Conservation (phyloP, 2,888 invertebrate species). For the Boloria selene region DNA sequence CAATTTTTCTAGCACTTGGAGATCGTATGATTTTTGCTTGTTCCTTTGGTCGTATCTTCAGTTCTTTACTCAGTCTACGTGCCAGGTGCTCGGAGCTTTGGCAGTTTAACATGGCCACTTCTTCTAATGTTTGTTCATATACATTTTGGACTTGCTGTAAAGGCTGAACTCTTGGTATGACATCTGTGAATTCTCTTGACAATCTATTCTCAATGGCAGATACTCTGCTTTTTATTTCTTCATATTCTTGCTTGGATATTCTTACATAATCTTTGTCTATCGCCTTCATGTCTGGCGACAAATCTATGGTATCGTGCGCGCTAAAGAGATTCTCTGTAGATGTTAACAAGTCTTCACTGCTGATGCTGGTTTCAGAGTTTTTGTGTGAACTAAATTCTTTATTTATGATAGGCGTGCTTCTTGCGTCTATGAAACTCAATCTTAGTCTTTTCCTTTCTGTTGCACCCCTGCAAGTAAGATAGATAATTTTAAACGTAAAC, state of each 20-base stretch:
- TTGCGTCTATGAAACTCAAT: slow-evolving; percentile 70
- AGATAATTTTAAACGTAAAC: too few relatives aligned
- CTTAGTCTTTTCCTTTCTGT: slow-evolving; percentile 74
- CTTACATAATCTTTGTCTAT: slow-evolving; percentile 84
- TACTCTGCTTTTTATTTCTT: slow-evolving; percentile 89
- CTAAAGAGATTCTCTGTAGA: slow-evolving; percentile 73
- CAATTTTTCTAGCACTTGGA: slow-evolving; percentile 91
- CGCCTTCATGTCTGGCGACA: slow-evolving; percentile 70
- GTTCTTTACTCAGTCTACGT: slow-evolving; percentile 86
- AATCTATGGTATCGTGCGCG: slow-evolving; percentile 71
- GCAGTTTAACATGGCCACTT: slow-evolving; percentile 84
- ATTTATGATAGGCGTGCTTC: slow-evolving; percentile 69
- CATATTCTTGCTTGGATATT: slow-evolving; percentile 88
- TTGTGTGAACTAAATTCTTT: slow-evolving; percentile 63
- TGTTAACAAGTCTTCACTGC: slow-evolving; percentile 72
- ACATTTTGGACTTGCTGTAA: slow-evolving; percentile 86
- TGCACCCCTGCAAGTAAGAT: slow-evolving; percentile 58
- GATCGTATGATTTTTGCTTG: slow-evolving; percentile 88
- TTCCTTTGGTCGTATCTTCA: slow-evolving; percentile 87
- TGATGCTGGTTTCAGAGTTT: slow-evolving; percentile 70
- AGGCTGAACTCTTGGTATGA: slow-evolving; percentile 75
- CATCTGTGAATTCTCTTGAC: slow-evolving; percentile 85
- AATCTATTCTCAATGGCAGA: slow-evolving; percentile 87
- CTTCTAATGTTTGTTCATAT: slow-evolving; percentile 88
- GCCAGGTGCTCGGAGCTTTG: slow-evolving; percentile 87